Base-by-base conservation (phyloP, 2,888 invertebrate species). In the Athalia cordata region DNA sequence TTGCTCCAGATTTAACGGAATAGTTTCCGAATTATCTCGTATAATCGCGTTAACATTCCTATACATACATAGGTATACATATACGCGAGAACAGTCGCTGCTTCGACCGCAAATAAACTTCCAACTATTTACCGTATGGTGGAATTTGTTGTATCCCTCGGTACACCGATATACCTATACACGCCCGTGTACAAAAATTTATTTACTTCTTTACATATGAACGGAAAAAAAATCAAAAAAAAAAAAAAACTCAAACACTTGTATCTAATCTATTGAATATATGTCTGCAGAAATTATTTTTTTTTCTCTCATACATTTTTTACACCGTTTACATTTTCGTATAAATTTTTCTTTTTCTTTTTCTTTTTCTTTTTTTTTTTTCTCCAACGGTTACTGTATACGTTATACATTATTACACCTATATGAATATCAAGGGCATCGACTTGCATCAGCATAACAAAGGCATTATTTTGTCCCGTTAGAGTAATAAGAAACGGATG, bases 1-100 rank as follows among this genome's bases (percentile, higher is more conserved):
- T n/a, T n/a, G 72, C 52, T 45, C 47, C 78, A 77, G 79, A 81
- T 83, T 81, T 79, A 77, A 81, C 80, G 80, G 80, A 84, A 84
- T 84, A 83, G 82, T 85, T 85, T 84, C 82, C 83, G 83, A 84
- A 84, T 85, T 83, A 81, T 82, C 77, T 82, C 81, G 84, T 84
- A 29, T 29, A 85, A 85, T 84, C 83, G 83, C 80, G 84, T 85
- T 83, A 85, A 83, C 84, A 82, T 83, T 85, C 81, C 81, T 65
- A 59, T n/a, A n/a, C n/a, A n/a, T n/a, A n/a, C n/a, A n/a, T 76
- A 47, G 8, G n/a, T 55, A 4, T 55, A 66, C 65, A 64, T 67
- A 70, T 77, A 76, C 65, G 57, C 29, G 29, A 0, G 29, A 29
- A 29, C 29, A 29, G 29, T 29, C 29, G 50, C 68, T 68, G 59